Conservation (phyloP, 2,797 vertebrate species). For the Chiloscyllium punctatum region DNA sequence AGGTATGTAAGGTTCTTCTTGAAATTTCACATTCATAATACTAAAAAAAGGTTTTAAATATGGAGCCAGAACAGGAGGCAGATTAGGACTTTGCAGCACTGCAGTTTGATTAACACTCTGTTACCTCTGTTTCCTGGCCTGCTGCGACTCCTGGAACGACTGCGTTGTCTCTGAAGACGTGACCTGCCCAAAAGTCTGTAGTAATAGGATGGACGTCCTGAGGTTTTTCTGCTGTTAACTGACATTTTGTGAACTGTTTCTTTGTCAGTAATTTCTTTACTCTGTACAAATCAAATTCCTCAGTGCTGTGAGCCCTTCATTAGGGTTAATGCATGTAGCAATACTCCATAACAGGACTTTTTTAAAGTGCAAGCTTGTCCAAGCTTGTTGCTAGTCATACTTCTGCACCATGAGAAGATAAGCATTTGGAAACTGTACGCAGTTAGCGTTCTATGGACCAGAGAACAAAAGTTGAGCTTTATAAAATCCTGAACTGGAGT, state of each 20-base stretch:
- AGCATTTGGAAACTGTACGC: slow-evolving; percentile 47
- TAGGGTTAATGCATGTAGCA: not conserved
- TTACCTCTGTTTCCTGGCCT: slow-evolving; percentile 82
- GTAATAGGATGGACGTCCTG: slow-evolving; percentile 89
- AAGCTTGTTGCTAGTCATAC: slow-evolving; percentile 14
- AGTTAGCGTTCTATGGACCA: slow-evolving; percentile 50
- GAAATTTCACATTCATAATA: slow-evolving; percentile 12
- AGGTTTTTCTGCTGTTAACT: slow-evolving; percentile 80
- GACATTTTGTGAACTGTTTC: slow-evolving; percentile 67
- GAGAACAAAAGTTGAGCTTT: slow-evolving; percentile 57
- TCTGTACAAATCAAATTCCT: slow-evolving; percentile 1
- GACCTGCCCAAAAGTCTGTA: slow-evolving; percentile 91
- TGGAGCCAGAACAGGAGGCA: not conserved
- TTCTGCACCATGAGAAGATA: slow-evolving; percentile 45
- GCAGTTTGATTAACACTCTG: not conserved
- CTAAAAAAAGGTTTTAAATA: not conserved
- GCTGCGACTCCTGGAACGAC: slow-evolving; percentile 87
- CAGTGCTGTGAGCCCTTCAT: not conserved
- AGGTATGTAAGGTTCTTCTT: not conserved
- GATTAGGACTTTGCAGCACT: not conserved
- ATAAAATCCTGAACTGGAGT: slow-evolving; percentile 68
- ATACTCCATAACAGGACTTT: not conserved
- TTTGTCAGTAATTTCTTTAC: slow-evolving; percentile 31
- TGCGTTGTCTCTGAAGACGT: slow-evolving; percentile 88
- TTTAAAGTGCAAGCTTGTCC: slow-evolving; percentile 3